phyloP scores from a whole-genome alignment of 2,797 vertebrate genomes.

The Coccyzus lansbergi region DNA sequence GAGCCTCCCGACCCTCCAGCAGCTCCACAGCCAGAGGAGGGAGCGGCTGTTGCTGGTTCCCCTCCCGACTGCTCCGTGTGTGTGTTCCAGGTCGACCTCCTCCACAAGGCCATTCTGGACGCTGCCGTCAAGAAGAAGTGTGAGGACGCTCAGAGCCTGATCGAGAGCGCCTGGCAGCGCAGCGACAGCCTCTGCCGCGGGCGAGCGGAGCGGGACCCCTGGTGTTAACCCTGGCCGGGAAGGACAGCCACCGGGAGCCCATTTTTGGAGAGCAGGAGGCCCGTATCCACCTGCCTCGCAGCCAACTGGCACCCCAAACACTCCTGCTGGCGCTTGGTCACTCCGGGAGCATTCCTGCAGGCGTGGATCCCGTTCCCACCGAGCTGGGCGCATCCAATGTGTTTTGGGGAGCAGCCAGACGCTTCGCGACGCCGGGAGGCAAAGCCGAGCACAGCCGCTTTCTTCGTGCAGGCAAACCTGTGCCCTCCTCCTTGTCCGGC shows the following conservation, averaged over 20 bases:
- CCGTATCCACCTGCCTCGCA: not conserved
- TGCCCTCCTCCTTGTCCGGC: not conserved
- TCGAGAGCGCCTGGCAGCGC: conserved; percentile 93
- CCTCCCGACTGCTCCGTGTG: rapidly evolving
- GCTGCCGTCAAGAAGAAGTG: conserved; percentile 85
- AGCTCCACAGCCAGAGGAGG: rapidly evolving
- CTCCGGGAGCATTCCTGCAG: not conserved
- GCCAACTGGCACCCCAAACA: not conserved
- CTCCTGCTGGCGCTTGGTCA: not conserved
- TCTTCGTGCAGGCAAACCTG: not conserved
- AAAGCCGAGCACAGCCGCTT: not conserved
- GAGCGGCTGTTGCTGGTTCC: not conserved
- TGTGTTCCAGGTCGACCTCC: conserved; percentile 85
- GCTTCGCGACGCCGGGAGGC: not conserved
- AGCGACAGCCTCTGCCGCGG: conserved; percentile 95
- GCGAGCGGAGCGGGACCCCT: conserved; percentile 91
- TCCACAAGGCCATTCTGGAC: conserved; percentile 81
- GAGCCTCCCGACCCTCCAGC: too few species aligned
- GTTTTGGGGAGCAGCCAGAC: not conserved
- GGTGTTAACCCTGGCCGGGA: conserved; percentile 84
- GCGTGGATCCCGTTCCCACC: rapidly evolving
- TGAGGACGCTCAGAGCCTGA: conserved; percentile 89
- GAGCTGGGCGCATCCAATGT: rapidly evolving
- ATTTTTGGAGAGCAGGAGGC: not conserved
- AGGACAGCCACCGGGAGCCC: not conserved